phyloP scores from a whole-genome alignment of 2,888 invertebrate species.

The Hypomecis atomaria region DNA sequence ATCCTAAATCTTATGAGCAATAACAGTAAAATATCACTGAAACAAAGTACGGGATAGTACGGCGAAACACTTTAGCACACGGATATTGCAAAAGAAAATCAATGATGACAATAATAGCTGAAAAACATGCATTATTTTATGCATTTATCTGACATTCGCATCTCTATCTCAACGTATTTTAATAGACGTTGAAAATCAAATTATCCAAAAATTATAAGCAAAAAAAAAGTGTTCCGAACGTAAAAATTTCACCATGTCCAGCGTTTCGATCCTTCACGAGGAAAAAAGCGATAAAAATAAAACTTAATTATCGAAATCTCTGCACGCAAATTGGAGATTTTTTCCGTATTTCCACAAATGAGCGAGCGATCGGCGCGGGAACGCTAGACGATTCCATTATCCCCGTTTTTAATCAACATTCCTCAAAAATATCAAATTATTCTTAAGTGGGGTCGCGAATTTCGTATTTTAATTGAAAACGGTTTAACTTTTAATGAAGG shows the following conservation, averaged over 20 bases:
- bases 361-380: slow-evolving; percentile 27
- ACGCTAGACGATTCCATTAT: slow-evolving; percentile 34
- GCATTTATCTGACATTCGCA: too few species aligned
- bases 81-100: too few species aligned
- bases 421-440: slow-evolving; percentile 43
- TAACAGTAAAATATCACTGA: too few species aligned
- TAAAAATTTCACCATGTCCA: neutral
- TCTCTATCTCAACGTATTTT: too few species aligned
- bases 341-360: slow-evolving; percentile 11
- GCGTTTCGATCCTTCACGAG: too few species aligned
- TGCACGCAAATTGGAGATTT: slow-evolving; percentile 1
- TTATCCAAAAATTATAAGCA: too few species aligned
- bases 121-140: too few species aligned
- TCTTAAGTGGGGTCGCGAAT: slow-evolving; percentile 41
- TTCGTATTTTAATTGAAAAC: slow-evolving; percentile 69
- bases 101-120: too few species aligned
- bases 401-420: slow-evolving; percentile 40
- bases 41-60: too few species aligned
- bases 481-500: slow-evolving; percentile 70
- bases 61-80: too few species aligned
- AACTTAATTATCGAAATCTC: slow-evolving; percentile 6
- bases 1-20: too few species aligned
- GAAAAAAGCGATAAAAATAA: slow-evolving; percentile 9
- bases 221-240: neutral
- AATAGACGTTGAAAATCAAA: too few species aligned